Evolutionary conservation across 2,113 vertebrate genomes (phyloP).

Genomic region (Turnix velox): DNA sequence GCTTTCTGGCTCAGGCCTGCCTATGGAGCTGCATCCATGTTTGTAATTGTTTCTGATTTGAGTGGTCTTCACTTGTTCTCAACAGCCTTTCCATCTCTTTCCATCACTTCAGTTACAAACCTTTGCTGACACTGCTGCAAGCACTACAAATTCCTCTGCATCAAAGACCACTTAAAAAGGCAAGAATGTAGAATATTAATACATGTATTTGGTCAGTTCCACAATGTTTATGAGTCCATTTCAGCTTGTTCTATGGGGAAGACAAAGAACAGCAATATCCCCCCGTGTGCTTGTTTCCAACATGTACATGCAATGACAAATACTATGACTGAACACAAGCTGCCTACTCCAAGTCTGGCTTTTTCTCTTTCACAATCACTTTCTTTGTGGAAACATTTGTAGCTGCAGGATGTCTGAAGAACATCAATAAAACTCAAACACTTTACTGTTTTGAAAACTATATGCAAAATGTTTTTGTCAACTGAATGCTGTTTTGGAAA

Average conservation of each 20-base stretch:
- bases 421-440: background rate
- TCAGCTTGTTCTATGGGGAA: background rate
- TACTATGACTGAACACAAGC: background rate
- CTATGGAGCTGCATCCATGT: constrained; percentile 66
- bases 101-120: constrained; percentile 45
- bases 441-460: background rate
- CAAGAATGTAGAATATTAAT: background rate
- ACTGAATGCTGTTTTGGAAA: background rate
- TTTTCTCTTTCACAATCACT: background rate
- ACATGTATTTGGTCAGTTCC: background rate
- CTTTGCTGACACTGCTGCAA: constrained; percentile 73
- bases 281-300: background rate
- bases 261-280: background rate
- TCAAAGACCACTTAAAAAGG: constrained; percentile 71
- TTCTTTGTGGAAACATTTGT: background rate
- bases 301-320: background rate
- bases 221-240: background rate
- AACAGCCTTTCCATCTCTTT: constrained; percentile 29
- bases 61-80: constrained; percentile 71
- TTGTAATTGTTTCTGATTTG: constrained; percentile 62
- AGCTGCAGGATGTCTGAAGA: background rate
- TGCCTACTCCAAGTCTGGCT: background rate
- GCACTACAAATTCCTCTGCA: constrained; percentile 68
- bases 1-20: constrained; percentile 77
- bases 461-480: background rate